Evolutionary conservation across 30 jellyfish, hydroid and myxozoan species (phyloP).

Genomic region (Hydractinia symbiolongicarpus): DNA sequence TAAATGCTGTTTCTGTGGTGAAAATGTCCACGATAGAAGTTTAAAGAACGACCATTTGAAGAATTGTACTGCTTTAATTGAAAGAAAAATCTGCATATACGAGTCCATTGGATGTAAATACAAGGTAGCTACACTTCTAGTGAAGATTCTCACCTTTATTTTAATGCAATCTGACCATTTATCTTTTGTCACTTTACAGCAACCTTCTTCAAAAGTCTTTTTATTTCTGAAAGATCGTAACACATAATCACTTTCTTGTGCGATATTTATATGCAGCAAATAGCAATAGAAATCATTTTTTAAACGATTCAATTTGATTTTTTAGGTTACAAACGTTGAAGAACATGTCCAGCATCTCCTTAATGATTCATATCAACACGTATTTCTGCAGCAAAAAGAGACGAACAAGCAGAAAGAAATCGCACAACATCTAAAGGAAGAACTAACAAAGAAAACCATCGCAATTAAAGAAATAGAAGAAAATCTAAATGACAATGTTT

Average conservation of each 20-base stretch:
- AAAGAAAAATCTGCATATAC: neutral
- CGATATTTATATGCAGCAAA: no score
- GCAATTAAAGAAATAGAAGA: neutral
- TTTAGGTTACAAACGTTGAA: neutral
- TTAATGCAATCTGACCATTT: neutral
- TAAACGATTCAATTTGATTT: neutral
- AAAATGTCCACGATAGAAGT: neutral
- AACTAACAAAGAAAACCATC: neutral
- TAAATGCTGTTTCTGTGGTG: neutral
- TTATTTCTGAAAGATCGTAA: no score
- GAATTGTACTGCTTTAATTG: neutral
- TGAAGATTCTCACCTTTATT: neutral
- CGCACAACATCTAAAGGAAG: neutral
- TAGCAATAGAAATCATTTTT: no score
- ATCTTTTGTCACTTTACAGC: neutral
- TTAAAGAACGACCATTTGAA: neutral
- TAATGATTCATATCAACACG: neutral
- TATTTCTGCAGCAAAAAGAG: neutral
- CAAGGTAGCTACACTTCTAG: neutral
- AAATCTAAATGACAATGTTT: neutral
- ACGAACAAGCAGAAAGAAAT: neutral
- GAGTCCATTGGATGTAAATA: neutral
- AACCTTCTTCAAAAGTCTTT: neutral
- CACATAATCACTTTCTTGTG: no score
- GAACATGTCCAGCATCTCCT: neutral